Conservation (phyloP, 37 sponge, comb jelly and placozoan species). For the Spongilla lacustris region DNA sequence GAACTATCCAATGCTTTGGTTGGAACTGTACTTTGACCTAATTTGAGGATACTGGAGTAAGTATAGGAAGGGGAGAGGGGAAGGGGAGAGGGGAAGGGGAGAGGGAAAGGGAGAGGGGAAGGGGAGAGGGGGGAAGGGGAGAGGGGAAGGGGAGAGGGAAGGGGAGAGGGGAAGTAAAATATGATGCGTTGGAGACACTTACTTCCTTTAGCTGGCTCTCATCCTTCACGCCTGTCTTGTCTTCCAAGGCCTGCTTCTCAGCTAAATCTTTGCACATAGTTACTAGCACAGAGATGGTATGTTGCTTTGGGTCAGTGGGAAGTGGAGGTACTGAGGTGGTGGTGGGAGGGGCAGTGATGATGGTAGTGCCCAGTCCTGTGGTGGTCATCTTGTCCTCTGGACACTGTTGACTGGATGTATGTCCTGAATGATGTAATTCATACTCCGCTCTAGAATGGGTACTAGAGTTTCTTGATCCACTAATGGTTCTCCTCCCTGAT, state of each 20-base stretch:
- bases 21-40: too few species aligned
- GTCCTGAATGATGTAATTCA: too few species aligned
- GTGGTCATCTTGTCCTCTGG: background rate
- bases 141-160: background rate
- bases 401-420: too few species aligned
- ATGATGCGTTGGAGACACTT: too few species aligned
- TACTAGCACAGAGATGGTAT: conserved; percentile 22
- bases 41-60: too few species aligned
- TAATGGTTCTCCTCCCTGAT: background rate
- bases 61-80: too few species aligned
- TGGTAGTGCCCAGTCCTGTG: background rate
- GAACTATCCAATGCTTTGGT: too few species aligned
- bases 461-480: background rate
- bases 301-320: conserved; percentile 7
- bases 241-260: conserved; percentile 22
- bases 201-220: background rate
- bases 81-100: background rate
- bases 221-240: background rate
- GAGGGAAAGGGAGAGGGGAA: conserved; percentile 2
- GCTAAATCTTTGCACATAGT: conserved; percentile 36
- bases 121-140: background rate
- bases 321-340: background rate
- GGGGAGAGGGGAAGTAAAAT: too few species aligned
- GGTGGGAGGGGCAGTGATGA: background rate
- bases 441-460: background rate